Evolutionary conservation across 2,888 invertebrate genomes (phyloP), one percentile per base, ranked within the genome.

Genomic region (Macaria liturata): DNA sequence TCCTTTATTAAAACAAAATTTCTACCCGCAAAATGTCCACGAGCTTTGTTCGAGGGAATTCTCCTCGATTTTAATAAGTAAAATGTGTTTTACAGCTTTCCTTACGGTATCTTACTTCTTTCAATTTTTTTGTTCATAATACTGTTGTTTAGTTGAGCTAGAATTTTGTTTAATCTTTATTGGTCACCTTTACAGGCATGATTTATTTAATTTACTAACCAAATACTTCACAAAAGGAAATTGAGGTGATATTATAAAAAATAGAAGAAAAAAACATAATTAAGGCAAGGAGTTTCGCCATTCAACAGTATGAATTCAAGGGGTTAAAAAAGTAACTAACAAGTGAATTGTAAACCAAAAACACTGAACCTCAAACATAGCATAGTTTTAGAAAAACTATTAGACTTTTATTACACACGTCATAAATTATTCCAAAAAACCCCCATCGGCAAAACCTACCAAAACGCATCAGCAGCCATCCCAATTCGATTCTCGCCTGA

Each of bases 1-100:
- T 81, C 88, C 84, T 90, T 90, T 90, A 90, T 91, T 90, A 90
- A 90, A 91, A 89, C 89, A 87, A 87, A 89, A 89, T 89, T 86
- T 88, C 83, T 78, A 75, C 76, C 89, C 90, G 65, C 89, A 86
- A 84, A 88, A 82, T 78, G 83, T 83, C 86, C 88, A 77, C 87
- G 84, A 82, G 70, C 79, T 74, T 69, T 76, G 78, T 77, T 69
- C 75, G 75, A 75, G 74, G 63, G 70, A 67, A 67, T 69, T 67
- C 68, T 68, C 67, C 69, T 68, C 66, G 71, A 71, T 74, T 75
- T 75, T 72, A 73, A 75, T 74, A 75, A 71, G 71, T 75, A 68
- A 68, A 75, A 74, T 65, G 66, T 66, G 59, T 66, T 68, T 69
- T 52, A 60, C 49, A 51, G 68, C 57, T 68, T 71, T 59, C 64